phyloP scores from a whole-genome alignment of 2,113 vertebrate genomes.

The Myrmecophaga tridactyla region DNA sequence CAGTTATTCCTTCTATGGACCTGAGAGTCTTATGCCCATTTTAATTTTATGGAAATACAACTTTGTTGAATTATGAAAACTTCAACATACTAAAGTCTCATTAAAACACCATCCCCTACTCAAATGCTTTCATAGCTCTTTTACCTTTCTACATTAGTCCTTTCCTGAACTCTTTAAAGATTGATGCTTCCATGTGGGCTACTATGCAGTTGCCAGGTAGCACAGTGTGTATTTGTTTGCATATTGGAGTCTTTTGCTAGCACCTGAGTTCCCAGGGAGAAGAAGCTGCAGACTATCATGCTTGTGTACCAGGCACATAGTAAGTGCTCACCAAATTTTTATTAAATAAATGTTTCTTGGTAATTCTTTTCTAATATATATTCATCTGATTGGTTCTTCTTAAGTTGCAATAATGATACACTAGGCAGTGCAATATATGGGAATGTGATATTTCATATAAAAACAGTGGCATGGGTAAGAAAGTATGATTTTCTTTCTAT shows the following conservation, averaged over 20 bases:
- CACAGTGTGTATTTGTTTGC: too few relatives aligned
- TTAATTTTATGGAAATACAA: neutral
- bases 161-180: neutral
- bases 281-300: neutral
- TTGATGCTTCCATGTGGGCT: neutral
- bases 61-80: neutral
- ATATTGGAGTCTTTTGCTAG: neutral
- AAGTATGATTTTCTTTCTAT: neutral
- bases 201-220: neutral
- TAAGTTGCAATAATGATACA: neutral
- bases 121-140: rapidly evolving
- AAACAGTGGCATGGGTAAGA: neutral
- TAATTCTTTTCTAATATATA: neutral
- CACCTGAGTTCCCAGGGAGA: neutral
- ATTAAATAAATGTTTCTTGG: neutral
- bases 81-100: neutral
- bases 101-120: neutral
- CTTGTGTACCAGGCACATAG: too few relatives aligned
- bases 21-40: neutral
- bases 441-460: neutral
- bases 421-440: neutral
- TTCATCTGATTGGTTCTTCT: neutral
- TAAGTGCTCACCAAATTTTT: neutral
- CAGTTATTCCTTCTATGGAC: conserved; percentile 36
- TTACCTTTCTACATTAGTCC: neutral